Evolutionary conservation across 1,140 invertebrate genomes (phyloP).

Genomic region (Dolichoris vasculosae): DNA sequence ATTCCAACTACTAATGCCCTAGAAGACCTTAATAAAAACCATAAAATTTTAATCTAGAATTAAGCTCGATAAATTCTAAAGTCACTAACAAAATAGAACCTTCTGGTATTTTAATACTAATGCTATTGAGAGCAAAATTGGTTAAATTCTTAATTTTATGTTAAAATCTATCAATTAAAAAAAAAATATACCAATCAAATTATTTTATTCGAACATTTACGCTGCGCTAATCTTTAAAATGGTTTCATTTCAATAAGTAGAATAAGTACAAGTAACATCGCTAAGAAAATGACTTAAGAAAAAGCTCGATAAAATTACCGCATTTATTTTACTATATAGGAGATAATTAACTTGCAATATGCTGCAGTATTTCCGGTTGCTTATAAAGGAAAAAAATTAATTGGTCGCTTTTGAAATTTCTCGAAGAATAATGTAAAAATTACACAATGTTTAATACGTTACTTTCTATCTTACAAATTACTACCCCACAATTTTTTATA

Average conservation of each 20-base stretch:
- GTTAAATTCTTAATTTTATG: too few relatives aligned
- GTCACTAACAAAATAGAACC: not conserved
- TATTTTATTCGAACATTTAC: too few relatives aligned
- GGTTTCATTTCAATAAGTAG: not conserved
- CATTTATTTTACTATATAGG: not conserved
- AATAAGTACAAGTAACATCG: not conserved
- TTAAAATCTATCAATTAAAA: too few relatives aligned
- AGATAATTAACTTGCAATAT: slow-evolving; percentile 33
- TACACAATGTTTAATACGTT: too few relatives aligned
- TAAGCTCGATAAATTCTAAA: not conserved
- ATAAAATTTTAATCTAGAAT: not conserved
- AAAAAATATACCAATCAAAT: too few relatives aligned
- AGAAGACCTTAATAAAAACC: not conserved
- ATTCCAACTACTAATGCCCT: not conserved
- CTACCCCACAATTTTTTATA: too few relatives aligned
- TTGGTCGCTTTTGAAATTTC: not conserved
- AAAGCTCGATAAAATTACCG: slow-evolving; percentile 3
- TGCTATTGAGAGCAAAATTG: not conserved
- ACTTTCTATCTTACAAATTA: too few relatives aligned
- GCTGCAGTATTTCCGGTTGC: not conserved
- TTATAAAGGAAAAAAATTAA: not conserved
- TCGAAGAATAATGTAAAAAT: too few relatives aligned
- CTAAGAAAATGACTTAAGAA: not conserved
- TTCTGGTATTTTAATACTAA: not conserved
- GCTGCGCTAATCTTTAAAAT: too few relatives aligned